Percentiles rank a stretch among this genome's conserved stretches.
Conservation (phyloP, 2,113 vertebrate species). For the Daboia siamensis region DNA sequence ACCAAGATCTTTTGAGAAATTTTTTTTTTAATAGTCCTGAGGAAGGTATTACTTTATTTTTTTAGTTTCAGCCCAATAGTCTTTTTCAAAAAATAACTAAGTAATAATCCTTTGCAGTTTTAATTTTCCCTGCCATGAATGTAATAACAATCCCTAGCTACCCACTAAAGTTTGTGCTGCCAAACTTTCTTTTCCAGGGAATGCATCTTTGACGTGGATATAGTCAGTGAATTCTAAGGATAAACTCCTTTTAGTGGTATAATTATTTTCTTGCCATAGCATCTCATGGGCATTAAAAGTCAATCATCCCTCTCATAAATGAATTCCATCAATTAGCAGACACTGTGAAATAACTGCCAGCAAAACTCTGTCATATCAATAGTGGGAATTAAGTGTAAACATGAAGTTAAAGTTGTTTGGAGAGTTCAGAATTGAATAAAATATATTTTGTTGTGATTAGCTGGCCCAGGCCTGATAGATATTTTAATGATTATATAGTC, state of each 20-base stretch:
- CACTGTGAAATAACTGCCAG: background rate
- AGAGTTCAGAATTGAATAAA: background rate
- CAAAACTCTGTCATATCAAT: background rate
- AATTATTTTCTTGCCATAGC: background rate
- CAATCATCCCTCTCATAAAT: background rate
- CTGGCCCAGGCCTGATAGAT: background rate
- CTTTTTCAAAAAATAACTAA: background rate
- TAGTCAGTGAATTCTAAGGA: background rate
- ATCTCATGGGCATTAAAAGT: background rate
- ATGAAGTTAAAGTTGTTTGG: background rate
- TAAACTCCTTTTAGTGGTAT: background rate
- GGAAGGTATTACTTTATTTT: background rate
- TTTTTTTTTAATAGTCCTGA: too few relatives aligned
- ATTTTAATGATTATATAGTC: background rate
- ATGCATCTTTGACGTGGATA: background rate
- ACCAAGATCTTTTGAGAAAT: background rate
- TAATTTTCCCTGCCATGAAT: background rate
- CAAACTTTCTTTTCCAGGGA: background rate
- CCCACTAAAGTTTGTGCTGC: background rate
- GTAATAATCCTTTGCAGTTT: background rate
- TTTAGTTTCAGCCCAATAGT: background rate
- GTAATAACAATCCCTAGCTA: background rate
- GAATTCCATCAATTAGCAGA: background rate
- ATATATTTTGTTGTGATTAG: background rate
- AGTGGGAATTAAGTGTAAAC: background rate